These are phyloP conservation scores for Tethya wilhelma DNA, from an alignment of 37 sponge, comb jelly and placozoan species.

Conservation along the genomic window DNA sequence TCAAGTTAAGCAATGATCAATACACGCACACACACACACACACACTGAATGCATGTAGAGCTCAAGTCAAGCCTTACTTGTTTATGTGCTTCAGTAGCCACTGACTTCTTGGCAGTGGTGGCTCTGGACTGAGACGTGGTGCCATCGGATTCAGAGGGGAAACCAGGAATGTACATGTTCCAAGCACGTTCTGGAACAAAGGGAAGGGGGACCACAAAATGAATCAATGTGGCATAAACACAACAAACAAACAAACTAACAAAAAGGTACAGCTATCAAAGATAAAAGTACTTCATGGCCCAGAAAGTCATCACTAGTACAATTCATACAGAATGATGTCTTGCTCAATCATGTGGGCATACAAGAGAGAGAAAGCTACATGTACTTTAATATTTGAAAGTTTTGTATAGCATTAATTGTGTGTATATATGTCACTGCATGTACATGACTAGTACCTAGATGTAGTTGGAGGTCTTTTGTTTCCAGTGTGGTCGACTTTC, in stretches of 20 bases:
- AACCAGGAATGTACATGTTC: conserved; percentile 96
- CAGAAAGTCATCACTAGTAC: not conserved
- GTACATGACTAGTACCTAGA: conserved; percentile 42
- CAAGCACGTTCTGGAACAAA: conserved; percentile 68
- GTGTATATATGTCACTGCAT: not conserved
- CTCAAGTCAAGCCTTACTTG: too few relatives aligned
- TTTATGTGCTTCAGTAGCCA: conserved; percentile 88
- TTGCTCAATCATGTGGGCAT: not conserved
- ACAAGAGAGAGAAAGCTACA: not conserved
- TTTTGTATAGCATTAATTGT: not conserved
- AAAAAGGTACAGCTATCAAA: too few relatives aligned
- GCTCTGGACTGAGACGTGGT: too few relatives aligned
- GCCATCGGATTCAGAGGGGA: conserved; percentile 55
- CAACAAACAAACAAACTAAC: not conserved
- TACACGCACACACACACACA: too few relatives aligned
- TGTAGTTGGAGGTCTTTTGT: conserved; percentile 76
- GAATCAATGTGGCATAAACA: not conserved
- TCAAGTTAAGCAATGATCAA: too few relatives aligned
- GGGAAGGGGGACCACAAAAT: not conserved
- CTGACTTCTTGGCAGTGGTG: conserved; percentile 44
- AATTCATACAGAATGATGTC: not conserved
- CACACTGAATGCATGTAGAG: too few relatives aligned
- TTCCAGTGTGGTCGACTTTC: conserved; percentile 86
- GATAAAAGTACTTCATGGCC: too few relatives aligned
- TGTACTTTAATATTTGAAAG: not conserved